These are phyloP conservation scores for Cryptus viduatorius DNA, from an alignment of 2,888 invertebrate species.

Conservation along the genomic window DNA sequence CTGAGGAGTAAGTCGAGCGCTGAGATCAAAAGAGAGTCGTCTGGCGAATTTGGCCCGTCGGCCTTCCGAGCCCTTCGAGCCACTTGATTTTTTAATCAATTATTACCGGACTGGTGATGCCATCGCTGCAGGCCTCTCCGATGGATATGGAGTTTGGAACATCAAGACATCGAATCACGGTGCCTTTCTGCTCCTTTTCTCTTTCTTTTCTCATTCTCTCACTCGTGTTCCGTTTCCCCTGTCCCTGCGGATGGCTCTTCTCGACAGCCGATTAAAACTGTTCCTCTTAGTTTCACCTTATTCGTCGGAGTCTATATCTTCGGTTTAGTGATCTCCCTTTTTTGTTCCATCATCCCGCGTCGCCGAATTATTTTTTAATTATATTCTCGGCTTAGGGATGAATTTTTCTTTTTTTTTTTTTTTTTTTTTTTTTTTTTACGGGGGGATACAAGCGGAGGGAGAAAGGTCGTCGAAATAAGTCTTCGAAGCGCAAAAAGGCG, in stretches of 20 bases:
- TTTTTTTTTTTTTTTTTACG: neutral
- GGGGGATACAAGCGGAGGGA: neutral
- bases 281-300: conserved; percentile 50
- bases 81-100: conserved; percentile 79
- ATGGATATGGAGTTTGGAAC: conserved; percentile 51
- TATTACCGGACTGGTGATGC: conserved; percentile 71
- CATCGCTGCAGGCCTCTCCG: conserved; percentile 58
- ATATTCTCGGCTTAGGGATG: conserved; percentile 63
- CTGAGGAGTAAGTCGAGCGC: conserved; percentile 64
- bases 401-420: conserved; percentile 2
- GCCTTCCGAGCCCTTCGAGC: conserved; percentile 69
- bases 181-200: conserved; percentile 53
- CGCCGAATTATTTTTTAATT: conserved; percentile 67
- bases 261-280: conserved; percentile 68
- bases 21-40: conserved; percentile 72
- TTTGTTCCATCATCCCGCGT: conserved; percentile 34
- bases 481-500: conserved; percentile 17
- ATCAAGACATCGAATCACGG: conserved; percentile 62
- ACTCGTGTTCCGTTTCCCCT: conserved; percentile 5
- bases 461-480: conserved; percentile 42
- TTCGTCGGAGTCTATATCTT: conserved; percentile 53
- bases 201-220: conserved; percentile 25
- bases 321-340: conserved; percentile 47
- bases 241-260: conserved; percentile 37
- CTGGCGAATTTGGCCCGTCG: conserved; percentile 68